These are phyloP conservation scores for Dendroctonus valens DNA, from an alignment of 1,140 invertebrate species.

Conservation along the genomic window DNA sequence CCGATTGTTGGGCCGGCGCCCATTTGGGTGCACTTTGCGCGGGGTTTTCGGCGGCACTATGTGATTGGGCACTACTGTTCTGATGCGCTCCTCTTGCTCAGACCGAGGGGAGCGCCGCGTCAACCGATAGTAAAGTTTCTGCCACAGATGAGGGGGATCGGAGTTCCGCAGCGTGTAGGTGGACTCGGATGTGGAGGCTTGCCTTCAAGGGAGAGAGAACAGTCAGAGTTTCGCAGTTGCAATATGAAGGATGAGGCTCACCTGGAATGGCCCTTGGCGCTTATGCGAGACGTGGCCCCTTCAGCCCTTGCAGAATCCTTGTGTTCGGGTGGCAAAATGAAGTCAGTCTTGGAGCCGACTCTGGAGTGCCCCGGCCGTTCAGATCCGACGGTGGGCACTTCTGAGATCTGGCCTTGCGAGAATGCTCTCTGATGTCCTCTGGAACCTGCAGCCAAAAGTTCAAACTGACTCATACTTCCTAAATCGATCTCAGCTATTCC, in stretches of 20 bases:
- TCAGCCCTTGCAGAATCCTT: conserved; percentile 55
- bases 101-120: conserved; percentile 52
- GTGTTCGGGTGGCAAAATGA: conserved; percentile 79
- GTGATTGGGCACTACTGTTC: conserved; percentile 80
- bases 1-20: conserved; percentile 74
- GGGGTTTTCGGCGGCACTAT: conserved; percentile 74
- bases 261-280: conserved; percentile 60
- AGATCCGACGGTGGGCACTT: conserved; percentile 50
- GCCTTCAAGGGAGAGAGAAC: conserved; percentile 38
- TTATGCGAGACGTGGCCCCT: conserved; percentile 53
- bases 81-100: conserved; percentile 65
- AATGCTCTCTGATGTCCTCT: conserved; percentile 79
- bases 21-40: conserved; percentile 80
- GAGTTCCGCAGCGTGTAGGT: conserved; percentile 81
- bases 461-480: neutral
- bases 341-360: conserved; percentile 82
- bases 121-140: conserved; percentile 61
- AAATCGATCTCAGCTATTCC: too few relatives aligned
- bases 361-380: conserved; percentile 66
- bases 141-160: conserved; percentile 67
- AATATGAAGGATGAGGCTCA: conserved; percentile 43
- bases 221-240: neutral
- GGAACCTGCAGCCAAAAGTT: conserved; percentile 33
- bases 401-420: conserved; percentile 77
- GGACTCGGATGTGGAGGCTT: conserved; percentile 75